Evolutionary conservation across 2,797 vertebrate genomes (phyloP).

Genomic region (Rhincodon typus): DNA sequence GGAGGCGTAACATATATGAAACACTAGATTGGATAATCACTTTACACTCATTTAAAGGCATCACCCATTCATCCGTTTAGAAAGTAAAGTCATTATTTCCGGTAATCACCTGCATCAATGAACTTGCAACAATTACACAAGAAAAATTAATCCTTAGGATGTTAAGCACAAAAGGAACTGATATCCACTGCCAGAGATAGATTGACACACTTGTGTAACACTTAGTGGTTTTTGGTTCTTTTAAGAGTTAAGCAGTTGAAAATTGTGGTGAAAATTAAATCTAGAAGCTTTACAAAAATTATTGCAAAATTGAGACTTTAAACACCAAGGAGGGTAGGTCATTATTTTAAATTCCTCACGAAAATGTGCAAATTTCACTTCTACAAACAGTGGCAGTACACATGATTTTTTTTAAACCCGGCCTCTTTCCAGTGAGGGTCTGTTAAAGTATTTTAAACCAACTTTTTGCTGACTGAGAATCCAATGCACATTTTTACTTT

Average conservation of each 20-base stretch:
- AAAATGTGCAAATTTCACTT: not conserved
- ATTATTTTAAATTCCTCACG: not conserved
- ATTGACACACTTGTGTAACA: not conserved
- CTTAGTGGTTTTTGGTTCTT: not conserved
- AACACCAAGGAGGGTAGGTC: not conserved
- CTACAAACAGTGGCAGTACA: not conserved
- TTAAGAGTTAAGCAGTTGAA: not conserved
- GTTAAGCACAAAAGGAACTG: not conserved
- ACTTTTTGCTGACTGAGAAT: not conserved
- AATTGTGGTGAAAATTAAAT: not conserved
- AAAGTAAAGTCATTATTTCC: not conserved
- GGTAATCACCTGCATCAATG: not conserved
- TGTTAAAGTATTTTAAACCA: not conserved
- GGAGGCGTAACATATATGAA: not conserved
- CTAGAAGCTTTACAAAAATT: not conserved
- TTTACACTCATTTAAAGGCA: not conserved
- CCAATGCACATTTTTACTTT: not conserved
- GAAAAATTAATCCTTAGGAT: not conserved
- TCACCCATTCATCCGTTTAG: not conserved
- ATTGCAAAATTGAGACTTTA: not conserved
- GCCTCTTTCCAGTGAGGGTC: not conserved
- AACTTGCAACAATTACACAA: not conserved
- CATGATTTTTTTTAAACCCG: too few relatives aligned
- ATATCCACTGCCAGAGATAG: not conserved
- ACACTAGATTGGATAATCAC: not conserved